Evolutionary conservation across 2,888 invertebrate species (phyloP), one percentile per base, ranked within the genome.

Genomic region (Lasioglossum zephyrum): DNA sequence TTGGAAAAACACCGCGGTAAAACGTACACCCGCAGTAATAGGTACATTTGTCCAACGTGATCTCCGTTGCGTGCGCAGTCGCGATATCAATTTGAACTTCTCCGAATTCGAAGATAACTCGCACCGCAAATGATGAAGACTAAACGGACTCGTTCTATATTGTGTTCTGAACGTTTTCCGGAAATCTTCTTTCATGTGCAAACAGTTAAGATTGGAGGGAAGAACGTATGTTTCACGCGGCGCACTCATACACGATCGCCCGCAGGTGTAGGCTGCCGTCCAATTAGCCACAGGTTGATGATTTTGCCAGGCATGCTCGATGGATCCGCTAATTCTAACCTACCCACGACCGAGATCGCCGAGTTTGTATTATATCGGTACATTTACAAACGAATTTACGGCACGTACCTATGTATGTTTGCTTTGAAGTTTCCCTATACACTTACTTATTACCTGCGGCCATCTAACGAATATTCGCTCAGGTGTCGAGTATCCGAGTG

Each of bases 241-340:
- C 39, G 49, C 75, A 73, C 72, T 79, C 69, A 73, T 81, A 73
- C 78, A 63, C n/a, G 47, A 78, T 81, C 73, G 86, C 79, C 78
- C 66, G 81, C 85, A 79, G 86, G 85, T 86, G 81, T 86, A 86
- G 79, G 76, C 85, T 81, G 79, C 81, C 73, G 57, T 85, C 86
- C 88, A 88, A 88, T 88, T 88, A 88, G 88, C 86, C 44, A 81
- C 86, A 86, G 85, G 85, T 86, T 86, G 86, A 86, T 86, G 86
- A 85, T 86, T 86, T 85, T 70, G 75, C 86, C 73, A 81, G 75
- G 81, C 86, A 77, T 85, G 86, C 85, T 81, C 81, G 81, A 85
- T 79, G 78, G 69, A 85, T 79, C 76, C 78, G 86, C 78, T 85
- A 85, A 86, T 81, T 85, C 86, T 63, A 86, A 81, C 78, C 76